phyloP scores from a whole-genome alignment of 2,888 invertebrate genomes.

The Zelleria hepariella region DNA sequence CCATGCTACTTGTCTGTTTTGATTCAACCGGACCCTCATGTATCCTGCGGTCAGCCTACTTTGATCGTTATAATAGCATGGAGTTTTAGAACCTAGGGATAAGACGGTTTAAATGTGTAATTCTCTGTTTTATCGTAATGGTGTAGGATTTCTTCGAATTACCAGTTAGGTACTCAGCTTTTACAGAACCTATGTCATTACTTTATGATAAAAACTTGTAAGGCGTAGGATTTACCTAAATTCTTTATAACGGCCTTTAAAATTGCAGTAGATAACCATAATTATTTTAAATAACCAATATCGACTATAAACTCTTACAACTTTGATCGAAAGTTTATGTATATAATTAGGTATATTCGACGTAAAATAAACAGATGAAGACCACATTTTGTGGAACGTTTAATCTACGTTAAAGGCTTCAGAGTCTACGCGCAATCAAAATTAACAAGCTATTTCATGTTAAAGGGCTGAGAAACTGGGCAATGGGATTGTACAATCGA shows the following conservation, averaged over 20 bases:
- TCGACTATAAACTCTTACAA: no score
- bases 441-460: neutral
- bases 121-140: neutral
- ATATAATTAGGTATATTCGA: no score
- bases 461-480: neutral
- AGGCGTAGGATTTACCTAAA: no score
- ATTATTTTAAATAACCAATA: no score
- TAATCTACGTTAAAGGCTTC: neutral
- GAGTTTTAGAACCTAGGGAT: neutral
- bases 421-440: neutral
- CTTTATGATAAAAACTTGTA: no score
- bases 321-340: no score
- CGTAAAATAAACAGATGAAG: neutral
- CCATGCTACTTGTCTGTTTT: neutral
- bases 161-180: no score
- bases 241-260: no score
- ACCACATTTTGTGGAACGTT: neutral
- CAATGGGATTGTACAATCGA: neutral
- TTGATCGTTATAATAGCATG: neutral
- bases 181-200: no score
- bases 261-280: no score
- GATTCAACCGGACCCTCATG: neutral
- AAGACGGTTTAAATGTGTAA: neutral
- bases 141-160: no score
- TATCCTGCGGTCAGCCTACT: neutral